A percentile compares a stretch with the other conserved stretches of the same genome.
Conservation (phyloP, 2,888 invertebrate species). For the Eudemis profundana region DNA sequence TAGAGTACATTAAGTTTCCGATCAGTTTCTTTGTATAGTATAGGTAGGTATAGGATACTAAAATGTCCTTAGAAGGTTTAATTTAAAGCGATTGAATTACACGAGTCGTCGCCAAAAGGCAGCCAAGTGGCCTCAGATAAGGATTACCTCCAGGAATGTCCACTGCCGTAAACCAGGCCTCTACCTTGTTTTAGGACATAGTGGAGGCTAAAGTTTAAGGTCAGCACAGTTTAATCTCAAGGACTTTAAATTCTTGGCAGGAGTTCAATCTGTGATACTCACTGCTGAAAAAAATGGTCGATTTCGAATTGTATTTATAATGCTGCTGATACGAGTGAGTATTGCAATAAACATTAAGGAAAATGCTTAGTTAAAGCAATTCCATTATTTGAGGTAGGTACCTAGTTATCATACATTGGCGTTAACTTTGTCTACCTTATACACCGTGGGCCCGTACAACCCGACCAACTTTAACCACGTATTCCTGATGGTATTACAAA, state of each 20-base stretch:
- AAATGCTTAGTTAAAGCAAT: too few species aligned
- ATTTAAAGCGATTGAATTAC: conserved; percentile 11
- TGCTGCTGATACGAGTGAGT: too few species aligned
- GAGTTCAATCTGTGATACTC: conserved; percentile 31
- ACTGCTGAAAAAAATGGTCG: conserved; percentile 12
- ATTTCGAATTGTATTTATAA: too few species aligned
- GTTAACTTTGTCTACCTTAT: too few species aligned
- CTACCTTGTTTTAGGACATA: conserved; percentile 24
- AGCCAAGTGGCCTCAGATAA: conserved; percentile 2
- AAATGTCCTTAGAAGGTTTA: conserved; percentile 7
- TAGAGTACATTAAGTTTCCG: too few species aligned
- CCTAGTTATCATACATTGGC: too few species aligned
- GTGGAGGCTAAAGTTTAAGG: conserved; percentile 37
- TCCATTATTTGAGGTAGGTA: too few species aligned
- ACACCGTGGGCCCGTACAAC: too few species aligned
- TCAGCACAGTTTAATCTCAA: conserved; percentile 41
- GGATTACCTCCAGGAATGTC: conserved; percentile 19
- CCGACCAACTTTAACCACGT: too few species aligned
- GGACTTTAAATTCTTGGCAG: conserved; percentile 43
- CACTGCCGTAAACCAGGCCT: conserved; percentile 25
- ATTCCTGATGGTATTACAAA: too few species aligned
- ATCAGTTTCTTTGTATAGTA: not conserved
- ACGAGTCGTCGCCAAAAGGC: conserved; percentile 18
- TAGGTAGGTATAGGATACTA: not conserved
- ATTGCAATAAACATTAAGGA: too few species aligned